These are phyloP conservation scores for Linnaemya tessellans DNA, from an alignment of 2,888 invertebrate species.

Conservation along the genomic window DNA sequence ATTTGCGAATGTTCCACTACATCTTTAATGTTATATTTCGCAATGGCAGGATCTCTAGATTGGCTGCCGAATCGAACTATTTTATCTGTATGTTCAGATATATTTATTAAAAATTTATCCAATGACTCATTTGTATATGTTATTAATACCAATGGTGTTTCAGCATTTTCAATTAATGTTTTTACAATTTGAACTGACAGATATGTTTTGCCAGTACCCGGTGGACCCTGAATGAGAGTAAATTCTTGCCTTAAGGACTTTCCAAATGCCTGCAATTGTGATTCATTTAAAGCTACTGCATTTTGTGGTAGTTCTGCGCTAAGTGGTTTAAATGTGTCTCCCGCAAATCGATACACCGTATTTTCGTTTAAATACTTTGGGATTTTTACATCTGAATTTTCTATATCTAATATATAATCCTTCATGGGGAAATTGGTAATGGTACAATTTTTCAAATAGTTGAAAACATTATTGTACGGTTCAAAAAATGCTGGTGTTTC, in stretches of 20 bases:
- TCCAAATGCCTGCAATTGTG: slow-evolving; percentile 88
- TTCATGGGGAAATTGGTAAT: slow-evolving; percentile 87
- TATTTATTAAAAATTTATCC: slow-evolving; percentile 92
- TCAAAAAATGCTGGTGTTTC: slow-evolving; percentile 92
- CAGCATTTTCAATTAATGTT: slow-evolving; percentile 86
- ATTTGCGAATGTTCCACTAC: slow-evolving; percentile 60
- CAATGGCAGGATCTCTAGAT: slow-evolving; percentile 85
- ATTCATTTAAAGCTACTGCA: slow-evolving; percentile 85
- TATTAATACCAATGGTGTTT: slow-evolving; percentile 88
- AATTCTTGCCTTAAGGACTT: slow-evolving; percentile 89
- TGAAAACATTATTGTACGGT: slow-evolving; percentile 90
- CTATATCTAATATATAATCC: slow-evolving; percentile 87
- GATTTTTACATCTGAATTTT: slow-evolving; percentile 79
- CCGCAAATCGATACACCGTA: slow-evolving; percentile 73
- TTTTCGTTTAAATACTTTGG: slow-evolving; percentile 82
- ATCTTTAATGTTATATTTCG: slow-evolving; percentile 84
- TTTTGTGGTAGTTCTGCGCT: slow-evolving; percentile 75
- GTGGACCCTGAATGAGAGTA: slow-evolving; percentile 92
- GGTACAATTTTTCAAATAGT: slow-evolving; percentile 86
- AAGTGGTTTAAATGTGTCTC: slow-evolving; percentile 74
- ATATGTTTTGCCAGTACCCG: slow-evolving; percentile 94
- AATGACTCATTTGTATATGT: slow-evolving; percentile 94
- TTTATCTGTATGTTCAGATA: slow-evolving; percentile 85
- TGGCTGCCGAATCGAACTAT: slow-evolving; percentile 89
- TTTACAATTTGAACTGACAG: slow-evolving; percentile 90